Conservation (phyloP, 2,113 vertebrate genomes). For the Pagrus major region DNA sequence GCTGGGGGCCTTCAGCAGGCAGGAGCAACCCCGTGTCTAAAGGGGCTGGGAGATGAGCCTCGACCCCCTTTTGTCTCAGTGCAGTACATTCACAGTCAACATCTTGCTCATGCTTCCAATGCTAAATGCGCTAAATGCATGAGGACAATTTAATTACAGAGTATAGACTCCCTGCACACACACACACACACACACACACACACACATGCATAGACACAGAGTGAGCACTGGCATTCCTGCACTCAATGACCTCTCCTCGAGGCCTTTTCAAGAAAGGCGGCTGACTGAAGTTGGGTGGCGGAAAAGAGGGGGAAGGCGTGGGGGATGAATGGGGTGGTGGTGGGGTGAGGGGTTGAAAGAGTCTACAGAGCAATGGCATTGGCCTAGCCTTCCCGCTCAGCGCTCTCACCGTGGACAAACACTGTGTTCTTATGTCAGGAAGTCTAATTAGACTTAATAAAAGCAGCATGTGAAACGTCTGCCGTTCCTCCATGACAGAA, state of each 20-base stretch:
- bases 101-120: slow-evolving; percentile 44
- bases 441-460: slow-evolving; percentile 70
- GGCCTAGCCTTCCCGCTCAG: slow-evolving; percentile 30
- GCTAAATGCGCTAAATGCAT: slow-evolving; percentile 50
- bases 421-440: slow-evolving; percentile 59
- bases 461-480: slow-evolving; percentile 65
- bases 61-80: slow-evolving; percentile 46
- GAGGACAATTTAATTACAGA: slow-evolving; percentile 73
- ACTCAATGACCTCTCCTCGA: slow-evolving; percentile 67
- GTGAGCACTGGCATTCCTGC: slow-evolving; percentile 67
- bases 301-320: slow-evolving; percentile 7
- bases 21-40: slow-evolving; percentile 6
- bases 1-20: slow-evolving; percentile 23
- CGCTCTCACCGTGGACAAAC: slow-evolving; percentile 56
- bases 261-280: slow-evolving; percentile 48
- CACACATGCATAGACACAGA: slow-evolving; percentile 31
- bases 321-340: slow-evolving; percentile 12
- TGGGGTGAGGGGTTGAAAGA: slow-evolving; percentile 24
- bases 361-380: slow-evolving; percentile 19
- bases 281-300: slow-evolving; percentile 48
- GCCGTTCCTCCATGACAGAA: slow-evolving; percentile 18
- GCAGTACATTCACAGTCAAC: slow-evolving; percentile 45
- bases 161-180: slow-evolving; percentile 10
- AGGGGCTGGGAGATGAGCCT: slow-evolving; percentile 24
- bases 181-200: slow-evolving; percentile 31